A percentile compares a stretch with the other conserved stretches of the same genome.
Evolutionary conservation across 2,113 vertebrate species (phyloP).

Genomic region (Leucoraja erinaceus): DNA sequence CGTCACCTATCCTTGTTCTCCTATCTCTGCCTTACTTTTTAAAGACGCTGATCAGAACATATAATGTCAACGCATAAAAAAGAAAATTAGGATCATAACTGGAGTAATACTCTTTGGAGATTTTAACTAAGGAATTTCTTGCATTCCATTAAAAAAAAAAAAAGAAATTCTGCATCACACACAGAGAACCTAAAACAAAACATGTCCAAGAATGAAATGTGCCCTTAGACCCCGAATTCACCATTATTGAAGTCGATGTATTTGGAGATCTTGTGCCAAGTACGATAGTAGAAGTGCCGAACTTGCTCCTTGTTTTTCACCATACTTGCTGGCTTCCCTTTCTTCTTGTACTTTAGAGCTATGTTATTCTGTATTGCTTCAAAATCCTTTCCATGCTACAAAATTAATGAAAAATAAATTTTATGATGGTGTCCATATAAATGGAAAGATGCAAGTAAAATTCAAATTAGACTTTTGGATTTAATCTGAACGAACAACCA

Average conservation of each 20-base stretch:
- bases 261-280: constrained; percentile 99
- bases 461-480: background rate
- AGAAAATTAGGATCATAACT: background rate
- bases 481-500: background rate
- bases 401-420: constrained; percentile 13
- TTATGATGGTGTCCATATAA: background rate
- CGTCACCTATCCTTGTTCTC: too few species aligned
- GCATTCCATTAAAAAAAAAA: background rate
- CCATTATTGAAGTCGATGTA: constrained; percentile 95
- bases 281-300: constrained; percentile 96
- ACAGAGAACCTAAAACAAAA: background rate
- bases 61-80: background rate
- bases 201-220: background rate
- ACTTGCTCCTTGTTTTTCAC: constrained; percentile 99
- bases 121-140: background rate
- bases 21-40: too few species aligned
- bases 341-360: constrained; percentile 94
- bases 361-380: constrained; percentile 98
- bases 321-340: constrained; percentile 92
- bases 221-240: constrained; percentile 51
- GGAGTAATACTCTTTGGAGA: background rate
- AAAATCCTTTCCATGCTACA: constrained; percentile 92
- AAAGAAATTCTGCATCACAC: background rate
- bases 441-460: background rate
- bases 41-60: background rate